Percentiles rank a stretch among this genome's conserved stretches.
phyloP scores from a whole-genome alignment of 2,797 vertebrate genomes.

The Girardinus metallicus region DNA sequence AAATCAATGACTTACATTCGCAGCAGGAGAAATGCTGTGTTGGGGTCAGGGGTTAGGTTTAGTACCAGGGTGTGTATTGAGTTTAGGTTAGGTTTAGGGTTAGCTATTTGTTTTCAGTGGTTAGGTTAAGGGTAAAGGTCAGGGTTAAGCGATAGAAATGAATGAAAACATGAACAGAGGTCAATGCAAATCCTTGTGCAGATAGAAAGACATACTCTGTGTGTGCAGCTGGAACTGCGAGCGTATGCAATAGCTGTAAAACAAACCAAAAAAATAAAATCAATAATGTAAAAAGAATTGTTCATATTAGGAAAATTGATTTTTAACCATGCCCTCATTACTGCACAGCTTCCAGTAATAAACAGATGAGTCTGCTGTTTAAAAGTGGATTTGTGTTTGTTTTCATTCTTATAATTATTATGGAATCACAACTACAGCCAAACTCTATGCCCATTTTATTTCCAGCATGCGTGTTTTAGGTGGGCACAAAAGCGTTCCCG shows the following conservation, averaged over 20 bases:
- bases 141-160: not conserved
- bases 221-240: constrained; percentile 16
- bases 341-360: constrained; percentile 1
- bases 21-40: not conserved
- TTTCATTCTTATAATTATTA: not conserved
- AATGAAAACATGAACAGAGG: not conserved
- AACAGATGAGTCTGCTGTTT: constrained; percentile 1
- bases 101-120: not conserved
- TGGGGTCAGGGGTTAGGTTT: not conserved
- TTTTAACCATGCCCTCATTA: constrained; percentile 34
- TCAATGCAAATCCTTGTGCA: too few relatives aligned
- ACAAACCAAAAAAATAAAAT: constrained; percentile 31
- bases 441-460: not conserved
- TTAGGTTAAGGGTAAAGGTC: not conserved
- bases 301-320: constrained; percentile 48
- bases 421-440: not conserved
- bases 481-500: not conserved
- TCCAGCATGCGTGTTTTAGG: not conserved
- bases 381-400: constrained; percentile 4
- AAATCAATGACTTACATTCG: constrained; percentile 48
- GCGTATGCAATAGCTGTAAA: constrained; percentile 18
- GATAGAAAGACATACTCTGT: not conserved
- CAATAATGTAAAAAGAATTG: constrained; percentile 48
- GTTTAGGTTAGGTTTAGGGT: not conserved
- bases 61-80: not conserved